Percentiles rank a stretch among this genome's conserved stretches.
These are phyloP conservation scores for Mus musculus DNA, from an alignment of 2,113 vertebrate genomes.

Conservation along the genomic window DNA sequence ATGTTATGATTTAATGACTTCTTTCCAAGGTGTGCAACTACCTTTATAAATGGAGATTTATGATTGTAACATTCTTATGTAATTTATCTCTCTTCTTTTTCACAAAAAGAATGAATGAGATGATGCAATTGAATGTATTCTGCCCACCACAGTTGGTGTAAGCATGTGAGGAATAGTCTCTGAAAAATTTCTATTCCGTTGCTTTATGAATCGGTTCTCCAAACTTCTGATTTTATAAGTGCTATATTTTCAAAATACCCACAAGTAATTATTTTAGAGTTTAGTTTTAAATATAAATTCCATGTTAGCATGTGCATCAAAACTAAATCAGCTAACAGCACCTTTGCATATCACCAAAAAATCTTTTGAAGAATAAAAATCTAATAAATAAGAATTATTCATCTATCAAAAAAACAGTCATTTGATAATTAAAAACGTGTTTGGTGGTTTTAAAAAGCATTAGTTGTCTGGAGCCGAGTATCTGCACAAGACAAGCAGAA, in stretches of 20 bases:
- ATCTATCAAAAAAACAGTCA: background rate
- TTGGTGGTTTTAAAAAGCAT: conserved; percentile 29
- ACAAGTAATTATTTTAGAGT: conserved; percentile 36
- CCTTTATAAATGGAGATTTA: conserved; percentile 24
- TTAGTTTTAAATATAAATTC: conserved; percentile 23
- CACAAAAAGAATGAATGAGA: conserved; percentile 21
- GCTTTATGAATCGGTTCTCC: background rate
- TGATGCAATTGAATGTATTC: conserved; percentile 25
- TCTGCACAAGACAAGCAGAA: conserved; percentile 9
- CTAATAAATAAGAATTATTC: background rate
- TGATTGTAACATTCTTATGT: conserved; percentile 14
- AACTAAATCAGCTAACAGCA: conserved; percentile 35
- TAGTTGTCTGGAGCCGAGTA: conserved; percentile 35
- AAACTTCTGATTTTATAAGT: conserved; percentile 17
- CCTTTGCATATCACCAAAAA: background rate
- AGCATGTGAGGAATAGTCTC: conserved; percentile 28
- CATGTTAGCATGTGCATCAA: conserved; percentile 1
- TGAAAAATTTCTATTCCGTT: background rate
- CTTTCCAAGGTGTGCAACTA: conserved; percentile 24
- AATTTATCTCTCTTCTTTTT: conserved; percentile 43
- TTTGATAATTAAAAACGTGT: background rate
- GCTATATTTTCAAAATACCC: conserved; percentile 25
- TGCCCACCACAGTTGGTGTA: background rate
- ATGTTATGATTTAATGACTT: conserved; percentile 34
- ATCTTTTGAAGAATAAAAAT: conserved; percentile 51